Base-by-base conservation (phyloP, 2,888 invertebrate genomes). In the Drosophila ezoana region DNA sequence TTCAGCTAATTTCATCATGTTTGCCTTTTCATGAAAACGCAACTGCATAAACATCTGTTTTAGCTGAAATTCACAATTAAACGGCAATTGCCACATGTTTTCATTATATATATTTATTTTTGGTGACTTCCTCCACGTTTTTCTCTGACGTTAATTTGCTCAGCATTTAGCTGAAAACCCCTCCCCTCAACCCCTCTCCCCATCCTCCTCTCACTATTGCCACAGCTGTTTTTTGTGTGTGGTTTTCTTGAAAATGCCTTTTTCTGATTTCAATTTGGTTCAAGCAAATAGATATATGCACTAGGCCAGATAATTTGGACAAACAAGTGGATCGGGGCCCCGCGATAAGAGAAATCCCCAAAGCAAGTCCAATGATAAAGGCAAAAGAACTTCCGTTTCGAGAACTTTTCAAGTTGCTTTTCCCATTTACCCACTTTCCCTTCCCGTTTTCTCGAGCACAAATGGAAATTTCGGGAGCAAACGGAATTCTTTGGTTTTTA, bases 291-390 rank as follows among this genome's bases (percentile, higher is more conserved):
- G 23, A 67, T 52, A 57, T 16, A 45, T 18, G 59, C 47, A 41
- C 35, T 47, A 41, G 41, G 41, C 47, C n/a, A 75, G 83, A 86
- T 87, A 82, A 82, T 72, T 76, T 64, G 76, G 88, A 72, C 79
- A 87, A 85, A 72, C 86, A 85, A 72, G 56, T 66, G 63, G 57
- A 60, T 56, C 43, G 32, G 13, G 33, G 18, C 32, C 28, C 33
- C 43, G 38, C 48, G 84, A 78, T 81, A 83, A 81, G 72, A 47
- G 48, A 16, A 11, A 18, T n/a, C n/a, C n/a, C 8, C 32, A 28
- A 20, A 28, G 5, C 28, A 28, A 8, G 8, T 28, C 28, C 8
- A 8, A 28, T 8, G 40, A 45, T 16, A 68, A 60, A 71, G 47
- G 10, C 52, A 5, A 14, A 20, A 41, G 40, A 52, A 32, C 52